Percentiles rank a stretch among this genome's conserved stretches.
These are phyloP conservation scores for Rhabdornis inornatus DNA, from an alignment of 2,113 vertebrate species.

Conservation along the genomic window DNA sequence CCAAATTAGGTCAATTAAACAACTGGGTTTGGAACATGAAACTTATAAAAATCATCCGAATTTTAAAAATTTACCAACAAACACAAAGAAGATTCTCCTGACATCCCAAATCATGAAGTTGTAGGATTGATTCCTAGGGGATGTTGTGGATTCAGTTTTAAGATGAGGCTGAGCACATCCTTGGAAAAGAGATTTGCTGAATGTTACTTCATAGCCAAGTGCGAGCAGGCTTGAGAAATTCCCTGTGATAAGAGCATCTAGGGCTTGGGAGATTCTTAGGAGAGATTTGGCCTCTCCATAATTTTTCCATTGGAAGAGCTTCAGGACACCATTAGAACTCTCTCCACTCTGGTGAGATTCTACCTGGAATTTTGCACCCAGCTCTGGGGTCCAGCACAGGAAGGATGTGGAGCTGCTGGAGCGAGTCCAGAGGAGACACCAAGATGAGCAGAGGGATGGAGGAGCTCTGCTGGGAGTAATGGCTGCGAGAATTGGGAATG, in stretches of 20 bases:
- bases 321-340: not conserved
- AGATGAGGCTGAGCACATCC: not conserved
- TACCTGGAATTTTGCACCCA: not conserved
- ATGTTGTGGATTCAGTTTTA: not conserved
- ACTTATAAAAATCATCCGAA: not conserved
- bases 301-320: not conserved
- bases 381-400: not conserved
- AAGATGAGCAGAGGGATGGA: not conserved
- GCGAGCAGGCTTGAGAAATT: not conserved
- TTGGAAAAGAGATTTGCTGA: not conserved
- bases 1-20: not conserved
- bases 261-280: not conserved
- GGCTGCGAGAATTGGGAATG: not conserved
- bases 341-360: not conserved
- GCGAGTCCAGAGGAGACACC: rapidly evolving
- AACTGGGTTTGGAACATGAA: not conserved
- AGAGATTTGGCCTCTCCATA: not conserved
- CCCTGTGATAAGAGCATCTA: not conserved
- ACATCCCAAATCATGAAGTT: not conserved
- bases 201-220: not conserved
- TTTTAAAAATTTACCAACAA: not conserved
- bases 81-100: not conserved
- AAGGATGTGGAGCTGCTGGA: not conserved
- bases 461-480: not conserved
- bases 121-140: not conserved